A percentile compares a stretch with the other conserved stretches of the same genome.
Evolutionary conservation across 2,113 vertebrate genomes (phyloP).

Genomic region (Lasiurus cinereus): DNA sequence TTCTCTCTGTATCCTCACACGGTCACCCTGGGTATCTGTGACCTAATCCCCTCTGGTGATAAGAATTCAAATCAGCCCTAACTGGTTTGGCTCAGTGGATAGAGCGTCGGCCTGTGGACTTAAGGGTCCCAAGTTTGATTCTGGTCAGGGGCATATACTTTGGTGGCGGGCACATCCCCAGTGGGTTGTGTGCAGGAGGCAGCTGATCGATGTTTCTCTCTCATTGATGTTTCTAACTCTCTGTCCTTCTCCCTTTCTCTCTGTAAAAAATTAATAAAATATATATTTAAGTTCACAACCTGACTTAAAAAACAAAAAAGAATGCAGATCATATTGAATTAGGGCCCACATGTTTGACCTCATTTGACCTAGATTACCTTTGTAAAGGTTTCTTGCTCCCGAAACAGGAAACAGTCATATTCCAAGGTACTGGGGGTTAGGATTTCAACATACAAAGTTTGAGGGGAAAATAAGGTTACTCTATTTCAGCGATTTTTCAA

Average conservation of each 20-base stretch:
- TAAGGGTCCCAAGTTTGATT: too few relatives aligned
- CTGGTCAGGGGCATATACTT: too few relatives aligned
- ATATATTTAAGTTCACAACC: too few relatives aligned
- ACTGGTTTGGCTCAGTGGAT: too few relatives aligned
- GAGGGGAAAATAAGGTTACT: not conserved
- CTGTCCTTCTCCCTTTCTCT: too few relatives aligned
- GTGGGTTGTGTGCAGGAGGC: too few relatives aligned
- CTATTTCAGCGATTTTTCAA: not conserved
- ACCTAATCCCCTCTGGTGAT: not conserved
- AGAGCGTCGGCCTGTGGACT: too few relatives aligned
- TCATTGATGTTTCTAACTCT: too few relatives aligned
- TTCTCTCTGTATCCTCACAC: not conserved
- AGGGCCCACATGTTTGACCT: not conserved
- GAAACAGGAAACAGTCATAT: not conserved
- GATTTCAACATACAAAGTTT: not conserved
- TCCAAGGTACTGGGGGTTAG: not conserved
- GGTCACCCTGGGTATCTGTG: rapidly evolving
- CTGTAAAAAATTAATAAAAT: too few relatives aligned
- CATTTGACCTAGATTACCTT: not conserved
- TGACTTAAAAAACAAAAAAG: not conserved
- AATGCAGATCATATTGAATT: not conserved
- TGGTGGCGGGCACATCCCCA: too few relatives aligned
- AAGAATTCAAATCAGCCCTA: too few relatives aligned
- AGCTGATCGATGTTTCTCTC: too few relatives aligned
- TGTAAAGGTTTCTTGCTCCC: not conserved